Evolutionary conservation across 2,888 invertebrate genomes (phyloP).

Genomic region (Clunio marinus): DNA sequence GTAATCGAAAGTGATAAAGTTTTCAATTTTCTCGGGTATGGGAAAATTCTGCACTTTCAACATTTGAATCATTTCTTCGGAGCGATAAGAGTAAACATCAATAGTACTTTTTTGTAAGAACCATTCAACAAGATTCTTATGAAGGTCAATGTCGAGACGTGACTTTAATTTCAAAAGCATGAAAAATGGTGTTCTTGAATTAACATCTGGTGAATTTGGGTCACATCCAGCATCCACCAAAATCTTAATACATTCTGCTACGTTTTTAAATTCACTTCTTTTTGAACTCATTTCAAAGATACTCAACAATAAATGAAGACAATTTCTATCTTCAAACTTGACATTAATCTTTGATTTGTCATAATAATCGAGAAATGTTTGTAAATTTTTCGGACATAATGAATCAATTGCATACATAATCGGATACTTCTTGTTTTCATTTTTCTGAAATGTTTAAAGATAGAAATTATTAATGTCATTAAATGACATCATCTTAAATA

Average conservation of each 20-base stretch:
- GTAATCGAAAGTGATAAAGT: background rate
- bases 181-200: conserved; percentile 16
- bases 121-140: conserved; percentile 43
- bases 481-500: background rate
- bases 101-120: conserved; percentile 42
- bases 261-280: conserved; percentile 40
- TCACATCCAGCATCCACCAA: background rate
- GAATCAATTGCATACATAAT: conserved; percentile 19
- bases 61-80: conserved; percentile 44
- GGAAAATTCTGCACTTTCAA: background rate
- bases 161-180: background rate
- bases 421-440: conserved; percentile 23
- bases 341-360: conserved; percentile 1
- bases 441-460: background rate
- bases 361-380: background rate
- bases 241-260: conserved; percentile 8
- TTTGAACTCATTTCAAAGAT: conserved; percentile 1
- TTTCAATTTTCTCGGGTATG: background rate
- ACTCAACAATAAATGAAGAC: background rate
- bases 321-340: conserved; percentile 11
- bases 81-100: conserved; percentile 47
- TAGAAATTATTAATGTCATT: background rate
- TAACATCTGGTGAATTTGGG: conserved; percentile 6
- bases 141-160: background rate
- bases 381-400: background rate